These are phyloP conservation scores for Drosophila jambulina DNA, from an alignment of 1,140 invertebrate genomes.

Conservation along the genomic window DNA sequence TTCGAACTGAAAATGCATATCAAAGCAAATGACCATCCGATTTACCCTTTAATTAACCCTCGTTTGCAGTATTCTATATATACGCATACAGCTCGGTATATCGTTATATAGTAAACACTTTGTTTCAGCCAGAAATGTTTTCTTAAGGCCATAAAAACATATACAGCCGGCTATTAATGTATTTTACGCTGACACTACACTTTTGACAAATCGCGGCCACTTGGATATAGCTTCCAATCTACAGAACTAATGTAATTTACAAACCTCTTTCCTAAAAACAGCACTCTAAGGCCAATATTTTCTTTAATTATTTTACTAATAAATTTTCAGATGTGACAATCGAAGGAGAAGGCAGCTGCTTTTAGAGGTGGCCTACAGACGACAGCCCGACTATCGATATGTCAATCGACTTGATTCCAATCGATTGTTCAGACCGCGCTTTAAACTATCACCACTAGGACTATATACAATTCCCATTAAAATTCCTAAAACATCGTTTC, in stretches of 20 bases:
- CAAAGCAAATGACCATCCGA: neutral
- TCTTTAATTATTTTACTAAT: conserved; percentile 2
- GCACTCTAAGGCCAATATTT: neutral
- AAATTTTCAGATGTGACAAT: conserved; percentile 1
- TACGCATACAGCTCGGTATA: neutral
- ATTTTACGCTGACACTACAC: neutral
- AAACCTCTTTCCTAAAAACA: conserved; percentile 1
- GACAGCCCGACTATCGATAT: neutral
- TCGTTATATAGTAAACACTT: conserved; percentile 7
- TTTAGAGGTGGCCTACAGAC: neutral
- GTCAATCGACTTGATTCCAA: neutral
- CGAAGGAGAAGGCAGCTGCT: neutral
- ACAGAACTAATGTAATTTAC: neutral
- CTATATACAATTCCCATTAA: neutral
- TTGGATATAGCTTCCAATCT: no score
- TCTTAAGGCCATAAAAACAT: conserved; percentile 10
- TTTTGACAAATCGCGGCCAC: no score
- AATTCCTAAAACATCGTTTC: neutral
- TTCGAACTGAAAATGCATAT: neutral
- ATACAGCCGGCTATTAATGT: conserved; percentile 5
- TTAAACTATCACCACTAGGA: neutral
- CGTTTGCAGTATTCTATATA: neutral
- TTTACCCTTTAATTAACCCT: conserved; percentile 9
- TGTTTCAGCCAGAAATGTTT: conserved; percentile 14
- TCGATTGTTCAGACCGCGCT: neutral